A percentile compares a stretch with the other conserved stretches of the same genome.
Conservation (phyloP, 2,113 vertebrate genomes). For the Dipodomys merriami region DNA sequence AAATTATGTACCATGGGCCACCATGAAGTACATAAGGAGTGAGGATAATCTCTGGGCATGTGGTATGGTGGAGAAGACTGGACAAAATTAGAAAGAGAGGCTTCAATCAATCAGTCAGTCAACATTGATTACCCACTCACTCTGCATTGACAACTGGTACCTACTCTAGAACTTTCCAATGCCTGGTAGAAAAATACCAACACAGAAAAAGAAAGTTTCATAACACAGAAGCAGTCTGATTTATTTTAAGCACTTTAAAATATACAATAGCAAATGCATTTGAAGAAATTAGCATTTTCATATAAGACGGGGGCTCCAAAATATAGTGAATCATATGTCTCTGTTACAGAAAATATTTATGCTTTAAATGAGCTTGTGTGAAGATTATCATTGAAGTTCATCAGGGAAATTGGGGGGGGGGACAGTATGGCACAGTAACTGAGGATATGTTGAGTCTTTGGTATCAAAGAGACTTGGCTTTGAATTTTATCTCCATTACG, state of each 20-base stretch:
- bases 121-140: not conserved
- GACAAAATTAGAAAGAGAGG: not conserved
- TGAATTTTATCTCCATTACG: not conserved
- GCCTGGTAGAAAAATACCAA: not conserved
- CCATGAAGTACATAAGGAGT: too few relatives aligned
- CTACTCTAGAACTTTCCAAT: not conserved
- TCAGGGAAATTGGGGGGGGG: not conserved
- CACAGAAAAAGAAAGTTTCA: not conserved
- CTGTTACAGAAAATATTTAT: constrained; percentile 35
- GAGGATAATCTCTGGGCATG: not conserved
- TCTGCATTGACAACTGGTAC: constrained; percentile 13
- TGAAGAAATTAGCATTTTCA: constrained; percentile 56
- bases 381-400: constrained; percentile 50
- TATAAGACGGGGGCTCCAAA: not conserved
- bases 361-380: constrained; percentile 9
- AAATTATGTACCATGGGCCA: not conserved
- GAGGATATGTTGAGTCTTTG: constrained; percentile 6
- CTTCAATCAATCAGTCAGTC: not conserved
- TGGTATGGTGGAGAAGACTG: not conserved
- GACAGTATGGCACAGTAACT: not conserved
- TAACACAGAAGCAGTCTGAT: constrained; percentile 35
- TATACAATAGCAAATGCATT: constrained; percentile 40
- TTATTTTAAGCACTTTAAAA: constrained; percentile 35
- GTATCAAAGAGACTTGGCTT: not conserved
- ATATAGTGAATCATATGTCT: constrained; percentile 31